Conservation (phyloP, 2,113 vertebrate genomes). For the Anguilla rostrata region DNA sequence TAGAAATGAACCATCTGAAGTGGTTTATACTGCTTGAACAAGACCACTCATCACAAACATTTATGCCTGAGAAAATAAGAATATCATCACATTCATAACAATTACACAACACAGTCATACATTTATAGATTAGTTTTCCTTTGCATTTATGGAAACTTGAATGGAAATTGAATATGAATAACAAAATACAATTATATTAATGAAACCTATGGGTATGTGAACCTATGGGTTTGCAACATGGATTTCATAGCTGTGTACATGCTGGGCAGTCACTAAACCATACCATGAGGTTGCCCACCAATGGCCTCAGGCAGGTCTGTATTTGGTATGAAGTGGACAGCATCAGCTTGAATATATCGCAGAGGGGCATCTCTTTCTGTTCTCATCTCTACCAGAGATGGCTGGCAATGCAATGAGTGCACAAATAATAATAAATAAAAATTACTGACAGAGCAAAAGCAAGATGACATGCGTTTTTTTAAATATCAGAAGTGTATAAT, state of each 20-base stretch:
- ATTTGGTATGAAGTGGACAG: not conserved
- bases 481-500: too few relatives aligned
- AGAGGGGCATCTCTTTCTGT: too few relatives aligned
- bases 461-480: too few relatives aligned
- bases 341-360: too few relatives aligned
- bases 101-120: not conserved
- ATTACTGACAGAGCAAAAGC: too few relatives aligned
- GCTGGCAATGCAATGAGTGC: too few relatives aligned
- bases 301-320: not conserved
- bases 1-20: not conserved
- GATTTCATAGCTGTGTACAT: not conserved
- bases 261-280: not conserved
- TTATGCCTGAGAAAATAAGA: not conserved
- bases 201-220: not conserved
- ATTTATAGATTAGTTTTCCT: not conserved
- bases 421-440: not conserved
- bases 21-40: not conserved
- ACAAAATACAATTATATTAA: not conserved
- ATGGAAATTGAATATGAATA: not conserved
- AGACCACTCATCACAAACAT: not conserved
- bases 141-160: conserved; percentile 2
- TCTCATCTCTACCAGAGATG: too few relatives aligned
- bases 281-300: not conserved
- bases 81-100: not conserved
- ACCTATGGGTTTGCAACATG: not conserved